Evolutionary conservation across 1,140 invertebrate species (phyloP), one percentile per base, ranked within the genome.

Genomic region (Matsumurasca onukii): DNA sequence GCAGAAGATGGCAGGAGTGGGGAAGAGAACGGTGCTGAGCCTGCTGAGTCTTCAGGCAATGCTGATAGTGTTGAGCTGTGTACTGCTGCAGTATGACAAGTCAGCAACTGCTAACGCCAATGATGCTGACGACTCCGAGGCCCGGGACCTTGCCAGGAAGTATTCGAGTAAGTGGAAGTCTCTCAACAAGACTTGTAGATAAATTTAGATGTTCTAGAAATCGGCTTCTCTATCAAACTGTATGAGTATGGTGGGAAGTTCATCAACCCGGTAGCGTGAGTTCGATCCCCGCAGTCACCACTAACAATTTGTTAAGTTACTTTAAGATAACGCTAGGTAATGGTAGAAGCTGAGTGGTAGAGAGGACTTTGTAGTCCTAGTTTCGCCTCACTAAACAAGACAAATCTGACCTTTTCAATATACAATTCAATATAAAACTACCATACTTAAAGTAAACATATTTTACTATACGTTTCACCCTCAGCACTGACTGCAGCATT

Each of bases 161-260:
- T 59, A 59, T 59, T 59, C 55, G 9, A 59, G 55, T 59, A 59
- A 59, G 55, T 59, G 13, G 20, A n/a, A n/a, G n/a, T n/a, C n/a
- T n/a, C n/a, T n/a, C n/a, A 9, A 12, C 34, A 45, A 17, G 9
- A 12, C 34, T 45, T 45, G 17, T 17, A 45, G 17, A 12, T 45
- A 17, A 45, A 45, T 12, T 9, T 45, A 12, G 34, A 45, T 9
- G 9, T 45, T 45, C 34, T 12, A 9, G 9, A 17, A 45, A 17
- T 12, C 17, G 34, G 17, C 9, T 12, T 9, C 34, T 45, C 34
- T 12, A 45, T 12, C 34, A 12, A 17, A 12, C 17, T 45, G 34
- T 45, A 17, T 17, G 9, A 45, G 17, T 45, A 9, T 45, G 34
- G 9, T 45, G 34, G 9, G 9, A 9, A 45, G 17, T 12, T 45